Percentiles rank a stretch among this genome's conserved stretches.
These are phyloP conservation scores for Epizoanthus fatuus DNA, from an alignment of 92 coral and sea anemone species.

Conservation along the genomic window DNA sequence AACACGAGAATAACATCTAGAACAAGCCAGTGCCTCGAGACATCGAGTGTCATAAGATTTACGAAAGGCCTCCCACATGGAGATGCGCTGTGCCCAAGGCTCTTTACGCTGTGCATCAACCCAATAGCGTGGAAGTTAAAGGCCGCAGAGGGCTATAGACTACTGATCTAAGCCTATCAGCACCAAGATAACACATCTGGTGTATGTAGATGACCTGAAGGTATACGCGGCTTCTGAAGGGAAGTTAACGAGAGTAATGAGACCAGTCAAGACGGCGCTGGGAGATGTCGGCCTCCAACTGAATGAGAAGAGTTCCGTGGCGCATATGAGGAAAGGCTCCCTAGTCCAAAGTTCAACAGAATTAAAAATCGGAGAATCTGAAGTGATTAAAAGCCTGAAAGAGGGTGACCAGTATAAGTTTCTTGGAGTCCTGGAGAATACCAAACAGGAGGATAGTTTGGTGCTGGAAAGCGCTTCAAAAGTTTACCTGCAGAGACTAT, in stretches of 20 bases:
- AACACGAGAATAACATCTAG: conserved; percentile 24
- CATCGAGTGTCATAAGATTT: conserved; percentile 19
- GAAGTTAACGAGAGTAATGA: conserved; percentile 17
- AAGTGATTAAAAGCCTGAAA: too few relatives aligned
- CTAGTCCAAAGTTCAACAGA: neutral
- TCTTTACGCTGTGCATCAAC: conserved; percentile 24
- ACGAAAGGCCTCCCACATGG: conserved; percentile 41
- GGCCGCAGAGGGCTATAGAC: neutral
- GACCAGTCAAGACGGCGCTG: neutral
- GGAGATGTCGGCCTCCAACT: neutral
- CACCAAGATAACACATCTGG: neutral
- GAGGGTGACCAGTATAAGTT: too few relatives aligned
- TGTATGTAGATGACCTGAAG: conserved; percentile 13
- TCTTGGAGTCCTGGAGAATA: too few relatives aligned
- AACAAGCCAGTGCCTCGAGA: conserved; percentile 28
- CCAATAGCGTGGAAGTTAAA: conserved; percentile 19
- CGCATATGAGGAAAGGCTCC: neutral
- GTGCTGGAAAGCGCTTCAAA: too few relatives aligned
- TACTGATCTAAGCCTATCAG: conserved; percentile 8
- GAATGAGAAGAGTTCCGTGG: too few relatives aligned
- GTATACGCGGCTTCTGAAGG: conserved; percentile 13
- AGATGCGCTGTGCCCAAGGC: conserved; percentile 37
- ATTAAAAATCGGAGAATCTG: too few relatives aligned
- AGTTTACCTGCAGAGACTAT: too few relatives aligned
- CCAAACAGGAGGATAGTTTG: too few relatives aligned